These are phyloP conservation scores for Conops quadrifasciatus DNA, from an alignment of 2,888 invertebrate genomes.

Conservation along the genomic window DNA sequence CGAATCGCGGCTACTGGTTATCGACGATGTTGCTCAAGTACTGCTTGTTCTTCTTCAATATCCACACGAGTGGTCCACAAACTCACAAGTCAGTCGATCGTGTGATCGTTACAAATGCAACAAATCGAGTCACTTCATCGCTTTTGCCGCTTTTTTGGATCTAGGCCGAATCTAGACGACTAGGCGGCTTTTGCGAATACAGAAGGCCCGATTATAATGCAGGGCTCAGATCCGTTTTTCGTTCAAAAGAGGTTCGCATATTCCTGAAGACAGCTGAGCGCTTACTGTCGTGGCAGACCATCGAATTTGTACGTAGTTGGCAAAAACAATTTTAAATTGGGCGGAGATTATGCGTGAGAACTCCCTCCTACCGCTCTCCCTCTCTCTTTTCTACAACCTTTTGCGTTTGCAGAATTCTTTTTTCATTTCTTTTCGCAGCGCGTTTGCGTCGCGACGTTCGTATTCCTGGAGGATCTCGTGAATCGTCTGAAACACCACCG, in stretches of 20 bases:
- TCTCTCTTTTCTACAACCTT: background rate
- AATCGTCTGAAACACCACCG: background rate
- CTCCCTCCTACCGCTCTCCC: background rate
- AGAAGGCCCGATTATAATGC: background rate
- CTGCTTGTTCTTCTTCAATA: background rate
- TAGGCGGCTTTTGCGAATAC: background rate
- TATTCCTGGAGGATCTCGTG: slow-evolving; percentile 24
- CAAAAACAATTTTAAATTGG: slow-evolving; percentile 46
- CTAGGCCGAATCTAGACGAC: slow-evolving; percentile 6
- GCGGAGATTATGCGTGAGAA: slow-evolving; percentile 37
- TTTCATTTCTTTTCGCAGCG: background rate
- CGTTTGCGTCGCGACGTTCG: background rate
- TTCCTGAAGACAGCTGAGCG: too few relatives aligned
- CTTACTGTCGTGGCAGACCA: too few relatives aligned
- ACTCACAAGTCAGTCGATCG: slow-evolving; percentile 26
- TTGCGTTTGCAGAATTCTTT: background rate
- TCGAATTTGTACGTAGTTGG: slow-evolving; percentile 34
- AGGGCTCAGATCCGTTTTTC: background rate
- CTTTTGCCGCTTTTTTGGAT: too few relatives aligned
- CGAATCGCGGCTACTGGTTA: slow-evolving; percentile 30
- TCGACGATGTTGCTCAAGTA: background rate
- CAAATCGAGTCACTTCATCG: slow-evolving; percentile 14
- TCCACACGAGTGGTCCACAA: slow-evolving; percentile 6
- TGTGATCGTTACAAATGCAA: slow-evolving; percentile 29
- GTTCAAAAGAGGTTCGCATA: background rate